Base-by-base conservation (phyloP, 2,113 vertebrate genomes). In the Pachyramphus minor region DNA sequence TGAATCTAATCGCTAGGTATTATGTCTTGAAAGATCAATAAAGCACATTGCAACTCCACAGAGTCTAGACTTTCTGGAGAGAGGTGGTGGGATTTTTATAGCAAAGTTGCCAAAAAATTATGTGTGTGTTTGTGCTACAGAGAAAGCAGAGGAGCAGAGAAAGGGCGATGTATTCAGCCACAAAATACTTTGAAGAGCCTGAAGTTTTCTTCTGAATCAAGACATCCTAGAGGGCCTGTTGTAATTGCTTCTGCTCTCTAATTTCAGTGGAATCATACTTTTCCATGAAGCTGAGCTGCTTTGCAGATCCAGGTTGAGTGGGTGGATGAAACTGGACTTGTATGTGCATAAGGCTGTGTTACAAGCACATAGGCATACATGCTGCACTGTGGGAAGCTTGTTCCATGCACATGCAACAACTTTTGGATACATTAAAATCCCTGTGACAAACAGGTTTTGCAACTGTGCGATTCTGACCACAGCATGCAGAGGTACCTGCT, bases 1-100 rank as follows among this genome's bases (percentile, higher is more conserved):
- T 81, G 72, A 81, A 87, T 84, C 76, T 92, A 90, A 77, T n/a
- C 20, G 64, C 35, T 20, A 87, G 60, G 81, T 89, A 92, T 17
- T 81, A 84, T 2, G 18, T 49, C 64, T 74, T 75, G 84, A 84
- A 69, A 84, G 91, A 95, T 95, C 93, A 82, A 78, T 93, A 89
- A 84, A 39, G 31, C 41, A 42, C 80, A 87, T 81, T 95, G 86
- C 80, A 92, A 42, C 28, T 75, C 84, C 52, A 42, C 23, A 39
- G 67, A 85, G 56, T 31, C 86, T 85, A 85, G 92, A 79, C 71
- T 93, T 90, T 42, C 82, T 1, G 5, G 18, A 42, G 27, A 81
- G 50, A 63, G 9, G 35, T 33, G n/a, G 50, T 1, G 1, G 33
- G 69, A 55, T 47, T 95, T 92, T 89, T 87, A 78, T 12, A 67